phyloP scores from a whole-genome alignment of 35 echinoderm and acorn worm species.

The Patiria miniata region DNA sequence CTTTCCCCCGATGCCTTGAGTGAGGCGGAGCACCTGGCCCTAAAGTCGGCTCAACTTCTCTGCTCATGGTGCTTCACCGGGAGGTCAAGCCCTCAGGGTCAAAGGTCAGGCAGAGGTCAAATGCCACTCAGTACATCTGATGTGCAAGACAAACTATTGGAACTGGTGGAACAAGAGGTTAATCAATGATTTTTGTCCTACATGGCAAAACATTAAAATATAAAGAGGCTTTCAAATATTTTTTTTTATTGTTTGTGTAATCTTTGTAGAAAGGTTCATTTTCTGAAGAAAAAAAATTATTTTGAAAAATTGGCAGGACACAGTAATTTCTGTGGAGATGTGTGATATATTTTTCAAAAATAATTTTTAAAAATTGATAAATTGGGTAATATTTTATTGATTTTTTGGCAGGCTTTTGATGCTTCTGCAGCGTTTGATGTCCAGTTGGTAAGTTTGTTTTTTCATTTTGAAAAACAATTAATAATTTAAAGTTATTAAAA shows the following conservation, averaged over 20 bases:
- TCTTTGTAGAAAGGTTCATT: too few relatives aligned
- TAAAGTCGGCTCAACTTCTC: constrained; percentile 30
- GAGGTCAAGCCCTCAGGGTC: background rate
- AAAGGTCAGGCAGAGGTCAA: background rate
- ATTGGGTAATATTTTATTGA: background rate
- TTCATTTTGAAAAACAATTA: background rate
- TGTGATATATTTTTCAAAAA: too few relatives aligned
- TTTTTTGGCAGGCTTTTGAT: constrained; percentile 40
- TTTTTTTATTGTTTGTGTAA: too few relatives aligned
- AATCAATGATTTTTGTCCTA: background rate
- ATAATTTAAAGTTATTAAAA: too few relatives aligned
- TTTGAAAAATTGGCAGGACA: too few relatives aligned
- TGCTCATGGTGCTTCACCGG: constrained; percentile 46
- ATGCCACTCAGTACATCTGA: background rate
- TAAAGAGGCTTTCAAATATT: too few relatives aligned
- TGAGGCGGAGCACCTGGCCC: constrained; percentile 40
- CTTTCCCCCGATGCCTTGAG: constrained; percentile 30
- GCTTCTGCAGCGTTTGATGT: constrained; percentile 14
- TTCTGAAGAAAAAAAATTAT: too few relatives aligned
- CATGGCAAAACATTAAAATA: too few relatives aligned
- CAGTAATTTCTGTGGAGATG: too few relatives aligned
- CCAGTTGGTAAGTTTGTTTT: constrained; percentile 50
- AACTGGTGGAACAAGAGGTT: constrained; percentile 56
- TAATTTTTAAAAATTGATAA: too few relatives aligned
- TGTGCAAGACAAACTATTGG: constrained; percentile 45